These are phyloP conservation scores for Agrotis ipsilon DNA, from an alignment of 2,888 invertebrate genomes.

Conservation along the genomic window DNA sequence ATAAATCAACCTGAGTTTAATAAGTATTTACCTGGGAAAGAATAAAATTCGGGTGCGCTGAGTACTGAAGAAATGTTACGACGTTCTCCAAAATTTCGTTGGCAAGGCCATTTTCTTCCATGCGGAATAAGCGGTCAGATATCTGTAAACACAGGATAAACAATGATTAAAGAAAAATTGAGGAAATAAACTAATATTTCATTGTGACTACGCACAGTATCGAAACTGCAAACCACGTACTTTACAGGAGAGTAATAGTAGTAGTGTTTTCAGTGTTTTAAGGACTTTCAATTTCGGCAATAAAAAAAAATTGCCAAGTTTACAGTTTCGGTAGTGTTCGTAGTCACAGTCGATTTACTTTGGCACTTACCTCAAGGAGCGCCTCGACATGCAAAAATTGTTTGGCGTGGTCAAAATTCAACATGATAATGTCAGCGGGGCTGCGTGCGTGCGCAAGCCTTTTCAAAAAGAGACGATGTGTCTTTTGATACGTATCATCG, in stretches of 20 bases:
- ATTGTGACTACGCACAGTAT: no score
- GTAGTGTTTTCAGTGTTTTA: no score
- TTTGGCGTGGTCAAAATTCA: constrained; percentile 48
- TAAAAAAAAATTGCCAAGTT: no score
- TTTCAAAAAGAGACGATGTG: constrained; percentile 64
- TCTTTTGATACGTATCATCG: constrained; percentile 67
- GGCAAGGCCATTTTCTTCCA: constrained; percentile 72
- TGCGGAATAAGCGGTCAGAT: constrained; percentile 70
- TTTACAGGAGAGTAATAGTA: no score
- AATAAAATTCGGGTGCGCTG: constrained; percentile 75
- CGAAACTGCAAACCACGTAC: no score
- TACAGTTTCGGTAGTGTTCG: no score
- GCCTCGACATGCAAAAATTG: constrained; percentile 74
- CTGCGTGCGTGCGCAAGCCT: neutral
- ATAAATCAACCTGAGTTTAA: neutral
- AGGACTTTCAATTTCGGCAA: no score
- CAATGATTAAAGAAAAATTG: neutral
- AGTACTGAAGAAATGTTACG: constrained; percentile 74
- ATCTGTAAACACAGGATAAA: constrained; percentile 65
- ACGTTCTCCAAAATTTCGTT: constrained; percentile 71
- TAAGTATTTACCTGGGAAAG: constrained; percentile 71
- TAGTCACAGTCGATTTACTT: no score
- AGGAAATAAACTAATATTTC: no score
- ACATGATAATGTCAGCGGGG: neutral
- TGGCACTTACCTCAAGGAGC: constrained; percentile 72